A percentile compares a stretch with the other conserved stretches of the same genome.
phyloP scores from a whole-genome alignment of 2,888 invertebrate genomes.

The Reticulitermes lucifugus region DNA sequence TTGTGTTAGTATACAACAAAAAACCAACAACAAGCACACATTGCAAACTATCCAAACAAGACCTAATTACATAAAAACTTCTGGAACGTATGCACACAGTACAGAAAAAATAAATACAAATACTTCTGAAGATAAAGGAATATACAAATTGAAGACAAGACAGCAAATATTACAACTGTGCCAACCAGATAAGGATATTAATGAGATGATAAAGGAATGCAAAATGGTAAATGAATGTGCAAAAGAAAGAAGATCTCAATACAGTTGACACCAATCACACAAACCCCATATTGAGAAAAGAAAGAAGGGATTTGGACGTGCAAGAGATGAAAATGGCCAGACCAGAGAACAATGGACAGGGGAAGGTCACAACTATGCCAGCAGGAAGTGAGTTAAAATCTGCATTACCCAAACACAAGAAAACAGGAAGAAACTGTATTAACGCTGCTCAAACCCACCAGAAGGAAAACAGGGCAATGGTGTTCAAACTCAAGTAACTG shows the following conservation, averaged over 20 bases:
- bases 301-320: neutral
- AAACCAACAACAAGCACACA: neutral
- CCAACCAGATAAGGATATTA: neutral
- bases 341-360: neutral
- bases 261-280: neutral
- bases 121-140: neutral
- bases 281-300: neutral
- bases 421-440: constrained; percentile 32
- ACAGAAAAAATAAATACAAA: neutral
- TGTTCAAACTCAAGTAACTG: constrained; percentile 25
- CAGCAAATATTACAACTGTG: neutral
- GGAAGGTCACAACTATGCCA: neutral
- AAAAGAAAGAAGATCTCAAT: constrained; percentile 3
- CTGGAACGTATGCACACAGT: neutral
- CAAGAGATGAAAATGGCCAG: neutral
- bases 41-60: neutral
- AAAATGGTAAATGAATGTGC: neutral
- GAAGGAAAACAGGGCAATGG: constrained; percentile 23
- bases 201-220: neutral
- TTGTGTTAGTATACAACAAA: neutral
- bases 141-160: neutral
- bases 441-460: constrained; percentile 29
- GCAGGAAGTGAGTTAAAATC: constrained; percentile 38
- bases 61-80: neutral
- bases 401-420: constrained; percentile 37